Conservation (phyloP, 2,113 vertebrate genomes). For the Urocynchramus pylzowi region DNA sequence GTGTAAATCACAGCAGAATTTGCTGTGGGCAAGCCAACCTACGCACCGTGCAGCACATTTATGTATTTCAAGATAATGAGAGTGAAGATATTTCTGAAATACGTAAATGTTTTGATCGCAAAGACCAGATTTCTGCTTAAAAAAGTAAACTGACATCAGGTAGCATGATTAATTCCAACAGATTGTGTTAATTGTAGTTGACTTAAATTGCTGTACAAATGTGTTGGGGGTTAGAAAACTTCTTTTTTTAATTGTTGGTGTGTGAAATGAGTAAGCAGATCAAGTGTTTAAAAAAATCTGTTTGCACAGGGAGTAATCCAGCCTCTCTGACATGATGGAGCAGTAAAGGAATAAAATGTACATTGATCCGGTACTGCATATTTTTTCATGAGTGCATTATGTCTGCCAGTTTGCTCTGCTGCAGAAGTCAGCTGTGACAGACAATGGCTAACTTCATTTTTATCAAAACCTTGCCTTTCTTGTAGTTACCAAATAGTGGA, state of each 20-base stretch:
- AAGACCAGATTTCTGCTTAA: conserved; percentile 12
- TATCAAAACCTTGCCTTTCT: not conserved
- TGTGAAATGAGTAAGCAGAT: conserved; percentile 10
- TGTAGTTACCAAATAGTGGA: not conserved
- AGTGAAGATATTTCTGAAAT: conserved; percentile 30
- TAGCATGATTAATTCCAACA: conserved; percentile 41
- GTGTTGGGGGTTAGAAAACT: conserved; percentile 23
- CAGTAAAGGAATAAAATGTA: not conserved
- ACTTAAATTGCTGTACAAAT: conserved; percentile 47
- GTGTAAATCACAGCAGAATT: not conserved
- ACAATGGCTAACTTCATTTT: not conserved
- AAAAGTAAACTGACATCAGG: conserved; percentile 55
- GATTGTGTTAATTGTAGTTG: conserved; percentile 40
- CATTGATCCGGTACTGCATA: fast-evolving
- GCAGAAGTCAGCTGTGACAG: not conserved
- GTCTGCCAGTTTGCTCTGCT: not conserved
- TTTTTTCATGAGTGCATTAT: not conserved
- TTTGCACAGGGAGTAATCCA: not conserved
- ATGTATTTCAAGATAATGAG: conserved; percentile 16
- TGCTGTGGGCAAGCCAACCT: conserved; percentile 31
- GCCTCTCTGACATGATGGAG: not conserved
- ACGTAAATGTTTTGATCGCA: conserved; percentile 28
- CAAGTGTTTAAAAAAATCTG: not conserved
- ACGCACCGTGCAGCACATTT: not conserved
- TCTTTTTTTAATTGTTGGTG: not conserved